Conservation (phyloP, 2,113 vertebrate genomes). For the Talpa occidentalis region DNA sequence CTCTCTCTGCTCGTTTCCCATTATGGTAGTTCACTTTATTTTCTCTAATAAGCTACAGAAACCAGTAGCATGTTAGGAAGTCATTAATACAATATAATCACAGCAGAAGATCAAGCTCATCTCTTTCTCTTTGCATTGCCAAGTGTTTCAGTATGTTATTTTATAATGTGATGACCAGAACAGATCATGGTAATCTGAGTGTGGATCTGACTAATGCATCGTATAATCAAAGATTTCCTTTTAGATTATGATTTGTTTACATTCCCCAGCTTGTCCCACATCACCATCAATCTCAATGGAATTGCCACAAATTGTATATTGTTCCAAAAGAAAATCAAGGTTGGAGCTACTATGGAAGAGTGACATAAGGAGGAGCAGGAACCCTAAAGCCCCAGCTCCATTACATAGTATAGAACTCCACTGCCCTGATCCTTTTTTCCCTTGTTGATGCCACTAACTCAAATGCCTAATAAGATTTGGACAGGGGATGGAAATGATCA, state of each 20-base stretch:
- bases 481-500: not conserved
- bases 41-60: constrained; percentile 80
- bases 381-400: not conserved
- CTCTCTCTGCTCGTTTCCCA: constrained; percentile 59
- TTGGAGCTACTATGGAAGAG: not conserved
- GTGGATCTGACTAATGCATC: constrained; percentile 86
- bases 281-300: not conserved
- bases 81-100: constrained; percentile 88
- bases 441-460: not conserved
- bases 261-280: constrained; percentile 71
- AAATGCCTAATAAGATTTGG: not conserved
- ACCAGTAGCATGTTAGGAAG: constrained; percentile 81
- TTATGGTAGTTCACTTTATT: constrained; percentile 74
- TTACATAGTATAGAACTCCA: not conserved
- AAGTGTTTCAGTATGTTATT: constrained; percentile 89
- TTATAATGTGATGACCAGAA: constrained; percentile 88
- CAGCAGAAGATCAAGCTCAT: constrained; percentile 86
- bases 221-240: constrained; percentile 88
- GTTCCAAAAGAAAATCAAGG: not conserved
- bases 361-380: not conserved
- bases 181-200: constrained; percentile 85
- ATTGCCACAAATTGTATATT: not conserved
- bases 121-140: constrained; percentile 88
- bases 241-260: constrained; percentile 79
- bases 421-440: not conserved